phyloP scores from a whole-genome alignment of 2,888 invertebrate species.

The Drosophila mimica region DNA sequence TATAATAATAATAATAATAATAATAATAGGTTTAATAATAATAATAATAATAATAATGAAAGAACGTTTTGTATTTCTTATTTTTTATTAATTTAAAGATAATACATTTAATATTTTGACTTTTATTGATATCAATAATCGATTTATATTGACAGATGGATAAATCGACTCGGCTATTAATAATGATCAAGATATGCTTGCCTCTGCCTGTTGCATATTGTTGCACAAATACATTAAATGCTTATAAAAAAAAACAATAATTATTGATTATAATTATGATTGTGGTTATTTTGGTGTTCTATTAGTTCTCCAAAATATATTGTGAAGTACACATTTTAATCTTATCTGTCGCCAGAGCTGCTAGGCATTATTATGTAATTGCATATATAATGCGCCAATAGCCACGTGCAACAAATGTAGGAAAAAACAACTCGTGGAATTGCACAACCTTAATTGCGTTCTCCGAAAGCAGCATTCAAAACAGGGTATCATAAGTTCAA shows the following conservation, averaged over 20 bases:
- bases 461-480: background rate
- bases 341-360: slow-evolving; percentile 26
- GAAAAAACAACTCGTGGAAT: slow-evolving; percentile 20
- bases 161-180: background rate
- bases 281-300: background rate
- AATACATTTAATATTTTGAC: background rate
- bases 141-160: background rate
- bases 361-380: slow-evolving; percentile 28
- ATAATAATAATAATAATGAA: no score
- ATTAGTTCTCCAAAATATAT: background rate
- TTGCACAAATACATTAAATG: background rate
- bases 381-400: slow-evolving; percentile 22
- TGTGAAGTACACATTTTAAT: slow-evolving; percentile 10
- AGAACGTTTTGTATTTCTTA: no score
- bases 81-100: no score
- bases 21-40: no score
- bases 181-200: background rate
- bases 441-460: slow-evolving; percentile 42
- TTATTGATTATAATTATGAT: background rate
- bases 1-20: no score
- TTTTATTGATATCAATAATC: background rate
- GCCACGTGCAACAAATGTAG: slow-evolving; percentile 20
- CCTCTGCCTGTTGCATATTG: background rate
- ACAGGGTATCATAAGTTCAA: background rate
- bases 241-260: background rate